These are phyloP conservation scores for Montipora foliosa DNA, from an alignment of 64 coral and sea anemone species.

Conservation along the genomic window DNA sequence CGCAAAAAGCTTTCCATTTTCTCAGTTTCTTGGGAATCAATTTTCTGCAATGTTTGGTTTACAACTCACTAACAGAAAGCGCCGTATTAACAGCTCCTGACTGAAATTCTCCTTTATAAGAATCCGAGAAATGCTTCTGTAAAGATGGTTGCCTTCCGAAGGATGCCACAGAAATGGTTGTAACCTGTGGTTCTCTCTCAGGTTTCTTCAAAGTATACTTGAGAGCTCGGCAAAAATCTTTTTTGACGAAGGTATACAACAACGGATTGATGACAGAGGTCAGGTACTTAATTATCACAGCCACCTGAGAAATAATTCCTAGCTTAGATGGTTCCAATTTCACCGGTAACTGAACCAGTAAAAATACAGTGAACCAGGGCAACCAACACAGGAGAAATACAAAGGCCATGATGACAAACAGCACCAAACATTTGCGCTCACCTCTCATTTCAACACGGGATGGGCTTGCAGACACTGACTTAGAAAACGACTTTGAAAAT, in stretches of 20 bases:
- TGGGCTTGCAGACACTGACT: neutral
- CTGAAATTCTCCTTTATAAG: too few species aligned
- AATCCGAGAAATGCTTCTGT: too few species aligned
- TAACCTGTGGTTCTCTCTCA: too few species aligned
- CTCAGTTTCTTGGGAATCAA: too few species aligned
- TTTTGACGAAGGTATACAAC: conserved; percentile 71
- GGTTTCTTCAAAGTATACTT: neutral
- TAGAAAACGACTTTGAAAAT: neutral
- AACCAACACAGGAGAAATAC: conserved; percentile 25
- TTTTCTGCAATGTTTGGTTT: too few species aligned
- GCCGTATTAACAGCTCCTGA: too few species aligned
- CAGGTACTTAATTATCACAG: conserved; percentile 7
- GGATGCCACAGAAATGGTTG: too few species aligned
- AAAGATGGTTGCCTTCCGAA: too few species aligned
- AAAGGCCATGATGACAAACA: conserved; percentile 22
- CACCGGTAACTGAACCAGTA: conserved; percentile 1
- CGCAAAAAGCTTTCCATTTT: too few species aligned
- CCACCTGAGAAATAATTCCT: neutral
- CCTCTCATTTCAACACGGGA: neutral
- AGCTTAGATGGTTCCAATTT: neutral
- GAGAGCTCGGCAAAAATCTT: conserved; percentile 41
- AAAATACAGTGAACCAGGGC: conserved; percentile 13
- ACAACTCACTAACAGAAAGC: too few species aligned
- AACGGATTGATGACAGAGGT: conserved; percentile 67
- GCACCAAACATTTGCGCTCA: neutral